Base-by-base conservation (phyloP, 2,113 vertebrate genomes). In the Thryonomys swinderianus region DNA sequence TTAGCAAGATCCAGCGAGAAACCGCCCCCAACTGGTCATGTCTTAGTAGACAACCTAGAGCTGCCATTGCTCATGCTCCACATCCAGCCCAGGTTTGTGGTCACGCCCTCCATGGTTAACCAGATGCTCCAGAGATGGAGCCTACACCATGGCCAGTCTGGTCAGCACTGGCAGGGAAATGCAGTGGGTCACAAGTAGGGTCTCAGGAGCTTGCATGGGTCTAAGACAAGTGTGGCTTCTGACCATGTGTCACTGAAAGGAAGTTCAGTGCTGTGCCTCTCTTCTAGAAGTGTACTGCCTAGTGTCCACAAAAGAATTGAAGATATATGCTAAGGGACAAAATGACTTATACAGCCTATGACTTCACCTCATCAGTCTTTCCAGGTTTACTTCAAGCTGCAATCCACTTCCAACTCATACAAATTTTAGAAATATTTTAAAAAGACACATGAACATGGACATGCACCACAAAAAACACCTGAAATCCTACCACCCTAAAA, bases 131-230 rank as follows among this genome's bases (percentile, higher is more conserved):
- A 37, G 12, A n/a, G 62, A 42, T 1, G 21, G 9, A 37, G 8
- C 21, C 57, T 32, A 23, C 17, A 20, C 10, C 37, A 32, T 27
- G 12, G n/a, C 37, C 7, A n/a, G 34, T 30, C 61, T 85, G 53
- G 37, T 40, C 2, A 51, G 61, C 3, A 55, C 1, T 3, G 23
- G 53, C n/a, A 51, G 53, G 62, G 17, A n/a, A 69, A n/a, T 7
- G 11, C 1, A 25, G 2, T 7, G 13, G 34, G 16, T 1, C 21
- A n/a, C 5, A 34, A 2, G 0, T 0, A 10, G 30, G 16, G 40
- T 14, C 64, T 64, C 82, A 78, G 17, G 57, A 23, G 2, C 40
- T 66, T 62, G 53, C 1, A 23, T 2, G 7, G 32, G 34, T 7
- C 3, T 37, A 16, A 11, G 53, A 42, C 5, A 57, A 27, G 7